phyloP scores from a whole-genome alignment of 2,888 invertebrate species.

The Sylvicola cinctus region DNA sequence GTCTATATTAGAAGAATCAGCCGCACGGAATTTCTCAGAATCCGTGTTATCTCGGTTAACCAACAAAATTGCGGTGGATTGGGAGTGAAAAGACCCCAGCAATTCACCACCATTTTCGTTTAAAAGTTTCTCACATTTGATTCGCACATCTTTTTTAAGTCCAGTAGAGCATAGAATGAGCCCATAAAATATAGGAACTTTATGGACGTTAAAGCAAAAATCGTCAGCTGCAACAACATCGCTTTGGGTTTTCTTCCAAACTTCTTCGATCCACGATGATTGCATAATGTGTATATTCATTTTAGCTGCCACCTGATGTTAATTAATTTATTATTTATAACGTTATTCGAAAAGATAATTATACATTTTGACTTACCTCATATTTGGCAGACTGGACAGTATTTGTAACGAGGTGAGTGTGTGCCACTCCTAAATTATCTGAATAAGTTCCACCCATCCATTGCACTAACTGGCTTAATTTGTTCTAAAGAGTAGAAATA shows the following conservation, averaged over 20 bases:
- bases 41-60: background rate
- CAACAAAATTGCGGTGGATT: background rate
- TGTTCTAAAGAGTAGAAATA: no score
- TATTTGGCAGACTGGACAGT: no score
- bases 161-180: conserved; percentile 63
- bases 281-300: conserved; percentile 46
- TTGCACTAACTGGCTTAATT: no score
- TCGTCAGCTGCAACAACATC: conserved; percentile 41
- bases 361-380: no score
- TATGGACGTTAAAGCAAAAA: conserved; percentile 38
- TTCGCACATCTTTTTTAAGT: conserved; percentile 16
- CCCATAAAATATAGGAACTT: conserved; percentile 51
- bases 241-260: conserved; percentile 52
- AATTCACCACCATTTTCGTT: no score
- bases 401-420: no score
- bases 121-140: no score
- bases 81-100: no score
- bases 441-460: no score
- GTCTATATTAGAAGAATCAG: conserved; percentile 18
- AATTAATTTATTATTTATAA: no score
- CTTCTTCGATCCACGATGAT: conserved; percentile 55
- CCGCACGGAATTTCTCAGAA: background rate
- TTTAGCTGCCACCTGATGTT: conserved; percentile 14
- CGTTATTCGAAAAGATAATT: no score
- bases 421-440: no score